Percentiles rank a stretch among this genome's conserved stretches.
Conservation (phyloP, 1,140 invertebrate genomes). For the Drosophila sp. region DNA sequence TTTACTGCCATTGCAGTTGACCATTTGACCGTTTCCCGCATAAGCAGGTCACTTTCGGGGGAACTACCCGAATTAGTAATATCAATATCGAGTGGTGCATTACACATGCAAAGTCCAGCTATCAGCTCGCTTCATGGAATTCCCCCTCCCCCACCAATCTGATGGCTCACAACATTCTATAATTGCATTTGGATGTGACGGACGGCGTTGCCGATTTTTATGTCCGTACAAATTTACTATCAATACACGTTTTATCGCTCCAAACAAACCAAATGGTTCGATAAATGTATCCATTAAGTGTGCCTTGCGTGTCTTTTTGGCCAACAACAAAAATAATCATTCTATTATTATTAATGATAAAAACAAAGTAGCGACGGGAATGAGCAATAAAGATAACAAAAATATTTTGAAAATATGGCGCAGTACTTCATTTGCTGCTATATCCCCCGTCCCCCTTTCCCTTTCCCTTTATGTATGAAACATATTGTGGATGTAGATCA, state of each 20-base stretch:
- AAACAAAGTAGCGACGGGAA: slow-evolving; percentile 42
- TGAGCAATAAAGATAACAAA: slow-evolving; percentile 64
- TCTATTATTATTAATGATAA: slow-evolving; percentile 63
- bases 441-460: too few relatives aligned
- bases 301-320: slow-evolving; percentile 47
- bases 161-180: slow-evolving; percentile 9
- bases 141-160: neutral
- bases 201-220: slow-evolving; percentile 49
- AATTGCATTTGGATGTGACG: slow-evolving; percentile 56
- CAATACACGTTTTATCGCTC: slow-evolving; percentile 60
- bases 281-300: slow-evolving; percentile 73
- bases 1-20: slow-evolving; percentile 39
- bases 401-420: slow-evolving; percentile 47
- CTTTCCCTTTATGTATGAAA: neutral
- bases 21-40: neutral
- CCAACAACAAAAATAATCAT: slow-evolving; percentile 48
- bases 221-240: slow-evolving; percentile 59
- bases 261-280: slow-evolving; percentile 42
- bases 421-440: slow-evolving; percentile 18
- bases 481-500: slow-evolving; percentile 42
- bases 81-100: neutral
- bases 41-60: neutral
- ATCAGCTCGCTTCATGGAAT: neutral
- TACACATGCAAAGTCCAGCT: neutral
- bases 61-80: neutral